Base-by-base conservation (phyloP, 1,140 invertebrate genomes). In the Ips typographus region DNA sequence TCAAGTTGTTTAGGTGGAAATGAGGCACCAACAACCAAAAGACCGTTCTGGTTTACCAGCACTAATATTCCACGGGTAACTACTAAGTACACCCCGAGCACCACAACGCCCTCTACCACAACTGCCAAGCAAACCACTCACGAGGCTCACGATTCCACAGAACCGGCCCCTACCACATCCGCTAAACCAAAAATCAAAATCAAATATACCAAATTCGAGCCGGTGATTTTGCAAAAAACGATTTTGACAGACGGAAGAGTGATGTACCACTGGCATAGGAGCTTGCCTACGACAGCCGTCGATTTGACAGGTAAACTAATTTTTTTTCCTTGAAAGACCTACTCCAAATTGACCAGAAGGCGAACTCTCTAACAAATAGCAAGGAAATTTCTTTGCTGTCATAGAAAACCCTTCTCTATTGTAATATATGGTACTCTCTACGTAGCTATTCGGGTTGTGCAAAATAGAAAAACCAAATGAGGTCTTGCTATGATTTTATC, bases 221-320 rank as follows among this genome's bases (percentile, higher is more conserved):
- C 76, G 7, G 76, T 77, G 2, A 77, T 77, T 42, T 57, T 77
- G 42, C 76, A 77, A 64, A 77, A 77, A 69, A 77, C 75, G 1
- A 75, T 76, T 4, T 41, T 77, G 37, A 76, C 62, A n/a, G 73
- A 77, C 51, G 76, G 76, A 1, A 72, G 72, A 58, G 72, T 72
- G 1, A 58, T 77, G 44, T 77, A 77, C 41, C 74, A 77, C 57
- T 77, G 76, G 76, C 75, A 77, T 59, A 76, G 68, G 57, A 75
- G 72, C 61, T 56, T 77, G 5, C 76, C 76, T 2, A 77, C 70
- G 22, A 52, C 74, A 41, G 47, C 63, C 5, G 36, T 71, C 3
- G 63, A 64, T 40, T 52, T 71, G 55, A 55, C 69, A 60, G 69
- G 69, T 71, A 71, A 58, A 38, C 44, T 47, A 1, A 5, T 47